Evolutionary conservation across 2,113 vertebrate genomes (phyloP).

Genomic region (Tautogolabrus adspersus): DNA sequence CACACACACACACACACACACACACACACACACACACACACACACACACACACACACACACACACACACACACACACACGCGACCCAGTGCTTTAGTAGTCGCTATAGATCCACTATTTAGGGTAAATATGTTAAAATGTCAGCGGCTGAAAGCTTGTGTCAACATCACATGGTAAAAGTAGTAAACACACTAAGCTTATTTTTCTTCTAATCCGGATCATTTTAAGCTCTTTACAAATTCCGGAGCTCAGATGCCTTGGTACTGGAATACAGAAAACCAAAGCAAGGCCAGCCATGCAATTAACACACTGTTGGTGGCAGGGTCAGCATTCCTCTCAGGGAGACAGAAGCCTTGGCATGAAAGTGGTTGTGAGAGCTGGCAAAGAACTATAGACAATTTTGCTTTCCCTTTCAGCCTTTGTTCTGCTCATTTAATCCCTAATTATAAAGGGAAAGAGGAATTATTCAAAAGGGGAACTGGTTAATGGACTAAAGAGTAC

Average conservation of each 20-base stretch:
- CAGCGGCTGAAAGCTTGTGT: conserved; percentile 2
- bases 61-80: no score
- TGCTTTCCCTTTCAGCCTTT: conserved; percentile 25
- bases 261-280: conserved; percentile 40
- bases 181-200: conserved; percentile 53
- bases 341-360: conserved; percentile 33
- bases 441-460: conserved; percentile 39
- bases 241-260: conserved; percentile 60
- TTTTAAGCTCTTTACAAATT: conserved; percentile 71
- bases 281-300: conserved; percentile 35
- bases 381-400: conserved; percentile 24
- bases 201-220: conserved; percentile 66
- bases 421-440: conserved; percentile 48
- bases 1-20: background rate
- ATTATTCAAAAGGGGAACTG: conserved; percentile 37
- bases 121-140: conserved; percentile 18
- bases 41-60: background rate
- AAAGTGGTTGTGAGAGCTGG: conserved; percentile 28
- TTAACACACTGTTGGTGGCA: conserved; percentile 42
- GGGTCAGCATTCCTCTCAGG: conserved; percentile 42
- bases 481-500: conserved; percentile 22
- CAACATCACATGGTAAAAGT: conserved; percentile 36
- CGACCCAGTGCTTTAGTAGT: conserved; percentile 1
- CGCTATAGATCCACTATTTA: conserved; percentile 2
- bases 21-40: background rate